Evolutionary conservation across 2,113 vertebrate genomes (phyloP).

Genomic region (Neotoma lepida): DNA sequence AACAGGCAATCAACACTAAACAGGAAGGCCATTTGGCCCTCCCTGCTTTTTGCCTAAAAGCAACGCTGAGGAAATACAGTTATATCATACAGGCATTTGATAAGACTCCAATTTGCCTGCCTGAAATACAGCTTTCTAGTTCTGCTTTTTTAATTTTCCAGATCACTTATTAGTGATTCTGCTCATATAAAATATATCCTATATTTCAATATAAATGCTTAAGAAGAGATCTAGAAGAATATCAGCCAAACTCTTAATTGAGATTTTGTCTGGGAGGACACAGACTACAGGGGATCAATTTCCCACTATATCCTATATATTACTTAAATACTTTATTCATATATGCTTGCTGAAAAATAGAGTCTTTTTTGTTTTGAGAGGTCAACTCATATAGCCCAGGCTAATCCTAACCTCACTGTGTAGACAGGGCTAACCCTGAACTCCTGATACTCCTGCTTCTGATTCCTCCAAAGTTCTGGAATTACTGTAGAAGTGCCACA

Average conservation of each 20-base stretch:
- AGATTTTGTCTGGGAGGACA: neutral
- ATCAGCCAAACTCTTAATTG: neutral
- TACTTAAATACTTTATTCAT: neutral
- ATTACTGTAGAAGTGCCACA: neutral
- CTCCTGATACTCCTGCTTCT: neutral
- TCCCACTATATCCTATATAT: neutral
- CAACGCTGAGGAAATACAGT: neutral
- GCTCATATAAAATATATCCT: neutral
- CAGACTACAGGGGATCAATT: neutral
- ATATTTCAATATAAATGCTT: neutral
- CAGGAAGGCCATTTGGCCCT: slow-evolving; percentile 23
- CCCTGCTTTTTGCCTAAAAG: neutral
- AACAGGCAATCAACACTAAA: neutral
- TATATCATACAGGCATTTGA: neutral
- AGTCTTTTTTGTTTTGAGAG: neutral
- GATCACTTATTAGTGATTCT: neutral
- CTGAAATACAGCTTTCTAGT: slow-evolving; percentile 47
- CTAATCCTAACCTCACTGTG: neutral
- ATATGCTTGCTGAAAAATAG: neutral
- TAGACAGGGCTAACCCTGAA: neutral
- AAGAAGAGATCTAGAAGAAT: neutral
- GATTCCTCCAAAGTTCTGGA: neutral
- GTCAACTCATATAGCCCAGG: neutral
- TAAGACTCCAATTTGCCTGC: neutral
- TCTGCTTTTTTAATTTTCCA: slow-evolving; percentile 40